phyloP scores from a whole-genome alignment of 2,113 vertebrate species.

The Phyllostomus hastatus region DNA sequence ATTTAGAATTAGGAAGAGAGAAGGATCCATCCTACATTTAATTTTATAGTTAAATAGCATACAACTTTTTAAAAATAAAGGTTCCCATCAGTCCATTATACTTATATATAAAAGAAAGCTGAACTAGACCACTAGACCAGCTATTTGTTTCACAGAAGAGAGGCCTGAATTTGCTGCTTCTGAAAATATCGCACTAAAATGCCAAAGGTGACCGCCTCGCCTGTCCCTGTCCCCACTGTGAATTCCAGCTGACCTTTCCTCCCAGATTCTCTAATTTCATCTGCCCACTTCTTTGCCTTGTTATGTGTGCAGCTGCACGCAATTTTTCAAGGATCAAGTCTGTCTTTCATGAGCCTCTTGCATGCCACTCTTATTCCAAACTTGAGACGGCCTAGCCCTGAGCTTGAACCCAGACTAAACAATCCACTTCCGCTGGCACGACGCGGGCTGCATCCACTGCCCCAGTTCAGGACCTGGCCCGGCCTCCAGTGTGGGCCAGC shows the following conservation, averaged over 20 bases:
- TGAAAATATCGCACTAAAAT: conserved; percentile 70
- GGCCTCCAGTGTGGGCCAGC: conserved; percentile 4
- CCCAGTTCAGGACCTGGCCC: conserved; percentile 1
- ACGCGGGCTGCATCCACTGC: not conserved
- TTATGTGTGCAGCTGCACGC: not conserved
- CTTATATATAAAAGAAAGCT: not conserved
- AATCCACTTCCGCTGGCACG: conserved; percentile 53
- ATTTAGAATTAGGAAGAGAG: not conserved
- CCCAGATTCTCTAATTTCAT: conserved; percentile 42
- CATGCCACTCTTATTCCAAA: not conserved
- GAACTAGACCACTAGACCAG: not conserved
- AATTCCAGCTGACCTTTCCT: conserved; percentile 50
- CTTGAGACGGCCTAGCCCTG: conserved; percentile 15
- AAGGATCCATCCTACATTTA: not conserved
- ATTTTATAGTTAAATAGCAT: conserved; percentile 1
- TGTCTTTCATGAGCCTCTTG: not conserved
- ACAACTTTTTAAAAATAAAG: not conserved
- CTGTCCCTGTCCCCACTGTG: not conserved
- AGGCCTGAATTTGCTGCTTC: conserved; percentile 38
- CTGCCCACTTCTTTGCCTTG: not conserved
- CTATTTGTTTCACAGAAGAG: not conserved
- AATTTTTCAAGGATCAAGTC: not conserved
- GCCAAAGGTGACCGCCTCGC: conserved; percentile 54
- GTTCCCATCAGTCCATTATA: not conserved
- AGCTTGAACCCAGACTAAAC: conserved; percentile 69